Evolutionary conservation across 2,797 vertebrate genomes (phyloP), one percentile per base, ranked within the genome.

Genomic region (Diplodus sargus): DNA sequence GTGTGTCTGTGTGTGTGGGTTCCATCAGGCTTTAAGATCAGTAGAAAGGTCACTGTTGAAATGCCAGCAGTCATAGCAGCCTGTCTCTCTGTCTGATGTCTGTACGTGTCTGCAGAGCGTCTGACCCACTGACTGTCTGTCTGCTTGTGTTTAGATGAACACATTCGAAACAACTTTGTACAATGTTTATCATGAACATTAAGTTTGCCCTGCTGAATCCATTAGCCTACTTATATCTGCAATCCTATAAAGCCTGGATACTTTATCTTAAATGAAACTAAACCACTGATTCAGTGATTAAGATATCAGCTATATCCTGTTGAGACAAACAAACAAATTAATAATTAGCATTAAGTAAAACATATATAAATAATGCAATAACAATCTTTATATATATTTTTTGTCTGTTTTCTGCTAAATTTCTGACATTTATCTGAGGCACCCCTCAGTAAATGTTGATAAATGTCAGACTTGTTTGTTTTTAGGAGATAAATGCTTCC

Each of bases 21-120:
- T 57, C 62, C 51, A 23, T 69, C 62, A 70, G 63, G 65, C 61
- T 39, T 81, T 67, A 63, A 73, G 60, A 70, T 64, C 75, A 63
- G 14, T 3, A 52, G 71, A 87, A 88, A 85, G 86, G 86, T 88
- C 84, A 87, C n/a, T 79, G 75, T 23, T 85, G 77, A 90, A 86
- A 86, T 88, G 74, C 48, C 84, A 85, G 70, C 63, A 51, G 78
- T 56, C 20, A 43, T 9, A 23, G 34, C 60, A 59, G 34, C 48
- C 58, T 43, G 28, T 70, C 30, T 68, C 15, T 62, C 39, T 64
- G 65, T 28, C 61, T 80, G 53, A 61, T 17, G 62, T 73, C 45
- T 77, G n/a, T 4, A 34, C 48, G 39, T 58, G 0, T 49, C 51
- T 17, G 20, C 22, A 9, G 18, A 73, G 76, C n/a, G 5, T 52